Conservation (phyloP, 2,113 vertebrate species). For the Gobiocypris rarus region DNA sequence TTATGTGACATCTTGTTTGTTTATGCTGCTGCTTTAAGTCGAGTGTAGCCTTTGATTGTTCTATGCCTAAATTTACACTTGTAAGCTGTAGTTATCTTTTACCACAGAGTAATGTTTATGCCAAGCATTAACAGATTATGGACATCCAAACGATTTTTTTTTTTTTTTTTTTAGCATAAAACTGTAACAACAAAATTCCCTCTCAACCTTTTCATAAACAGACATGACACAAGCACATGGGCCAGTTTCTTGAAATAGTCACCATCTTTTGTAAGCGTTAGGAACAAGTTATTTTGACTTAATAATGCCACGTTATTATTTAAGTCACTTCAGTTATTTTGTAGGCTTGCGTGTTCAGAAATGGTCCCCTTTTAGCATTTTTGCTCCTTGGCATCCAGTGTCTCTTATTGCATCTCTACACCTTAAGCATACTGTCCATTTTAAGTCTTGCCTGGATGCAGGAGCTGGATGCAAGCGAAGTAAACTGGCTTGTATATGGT, state of each 20-base stretch:
- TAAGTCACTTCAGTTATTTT: too few relatives aligned
- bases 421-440: background rate
- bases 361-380: too few relatives aligned
- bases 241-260: too few relatives aligned
- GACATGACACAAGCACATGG: background rate
- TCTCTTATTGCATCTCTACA: background rate
- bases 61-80: background rate
- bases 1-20: background rate
- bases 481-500: too few relatives aligned
- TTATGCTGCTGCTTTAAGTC: background rate
- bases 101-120: background rate
- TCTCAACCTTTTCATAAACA: background rate
- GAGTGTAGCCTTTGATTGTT: constrained; percentile 10
- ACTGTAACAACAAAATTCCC: background rate
- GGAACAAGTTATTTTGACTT: background rate
- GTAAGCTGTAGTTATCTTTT: background rate
- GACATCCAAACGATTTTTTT: background rate
- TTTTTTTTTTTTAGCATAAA: background rate
- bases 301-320: too few relatives aligned
- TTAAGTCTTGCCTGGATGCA: background rate
- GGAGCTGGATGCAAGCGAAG: background rate
- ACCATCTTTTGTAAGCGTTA: background rate
- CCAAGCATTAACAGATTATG: background rate
- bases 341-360: too few relatives aligned
- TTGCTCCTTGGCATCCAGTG: background rate